Evolutionary conservation across 2,113 vertebrate species (phyloP), one percentile per base, ranked within the genome.

Genomic region (Solea solea): DNA sequence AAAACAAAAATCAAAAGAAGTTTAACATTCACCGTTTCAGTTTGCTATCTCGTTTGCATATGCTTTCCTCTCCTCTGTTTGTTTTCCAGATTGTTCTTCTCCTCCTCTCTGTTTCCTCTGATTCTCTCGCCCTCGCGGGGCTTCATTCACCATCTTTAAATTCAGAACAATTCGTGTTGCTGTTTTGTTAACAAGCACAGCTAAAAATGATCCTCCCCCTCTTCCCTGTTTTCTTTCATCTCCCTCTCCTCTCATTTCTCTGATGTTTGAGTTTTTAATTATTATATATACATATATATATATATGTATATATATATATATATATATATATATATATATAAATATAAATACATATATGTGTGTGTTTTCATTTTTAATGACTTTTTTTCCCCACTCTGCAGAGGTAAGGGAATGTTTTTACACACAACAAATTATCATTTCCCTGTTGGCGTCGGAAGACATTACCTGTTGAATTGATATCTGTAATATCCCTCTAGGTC

Each of bases 401-500:
- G 78, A 79, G 60, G 76, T 77, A 5, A 52, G 68, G 78, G 67
- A 73, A 69, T 63, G 5, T 2, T 62, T 78, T 78, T 72, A 59
- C 41, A 58, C 70, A 73, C 65, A 80, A 72, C 72, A 79, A 84
- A 84, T 86, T 59, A 82, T 81, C 72, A 80, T 70, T 74, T 87
- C 72, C 84, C 81, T 64, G 1, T 68, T 82, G 83, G 77, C 60
- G 7, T 73, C 68, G 44, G 53, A 78, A 87, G 58, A 75, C 68
- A 76, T 84, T 78, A 89, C 81, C 72, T 88, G 76, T 84, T 74
- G 76, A 86, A 89, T 86, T 87, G 71, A 86, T 87, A 85, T 73
- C 65, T 82, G 49, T 81, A 73, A 82, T 80, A 85, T 88, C 49
- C 82, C 83, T 79, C 48, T 28, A 72, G 84, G 86, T 68, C n/a